Evolutionary conservation across 2,113 vertebrate species (phyloP).

Genomic region (Alaudala cheleensis): DNA sequence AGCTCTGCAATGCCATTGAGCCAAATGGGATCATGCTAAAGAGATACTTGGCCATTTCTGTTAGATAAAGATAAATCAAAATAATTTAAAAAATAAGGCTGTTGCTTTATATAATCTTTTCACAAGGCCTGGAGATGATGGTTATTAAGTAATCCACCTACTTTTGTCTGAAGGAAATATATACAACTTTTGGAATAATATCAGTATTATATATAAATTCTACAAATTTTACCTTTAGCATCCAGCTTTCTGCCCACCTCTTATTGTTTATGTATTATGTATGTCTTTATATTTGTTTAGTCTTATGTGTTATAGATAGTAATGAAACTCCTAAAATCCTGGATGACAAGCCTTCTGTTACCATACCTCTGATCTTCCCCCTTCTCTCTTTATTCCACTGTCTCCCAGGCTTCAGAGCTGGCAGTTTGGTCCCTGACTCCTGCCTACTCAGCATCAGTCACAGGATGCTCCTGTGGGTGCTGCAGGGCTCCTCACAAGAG

Average conservation of each 20-base stretch:
- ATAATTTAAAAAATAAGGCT: not conserved
- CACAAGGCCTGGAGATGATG: not conserved
- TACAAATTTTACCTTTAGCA: not conserved
- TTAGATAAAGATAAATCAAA: constrained; percentile 11
- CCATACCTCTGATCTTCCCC: not conserved
- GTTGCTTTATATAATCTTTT: not conserved
- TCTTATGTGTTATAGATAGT: not conserved
- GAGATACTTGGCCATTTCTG: not conserved
- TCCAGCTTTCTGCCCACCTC: not conserved
- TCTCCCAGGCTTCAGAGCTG: not conserved
- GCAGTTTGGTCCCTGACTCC: not conserved
- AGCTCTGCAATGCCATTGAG: not conserved
- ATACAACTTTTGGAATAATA: not conserved
- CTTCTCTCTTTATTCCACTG: not conserved
- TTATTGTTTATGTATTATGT: not conserved
- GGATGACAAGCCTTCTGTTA: not conserved
- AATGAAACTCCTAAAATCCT: not conserved
- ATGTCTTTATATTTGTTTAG: not conserved
- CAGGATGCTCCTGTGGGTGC: not conserved
- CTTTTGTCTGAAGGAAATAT: not conserved
- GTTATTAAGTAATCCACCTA: not conserved
- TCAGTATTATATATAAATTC: not conserved
- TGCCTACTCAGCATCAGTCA: not conserved
- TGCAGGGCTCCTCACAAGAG: not conserved
- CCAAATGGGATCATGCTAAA: not conserved